These are phyloP conservation scores for Lingula anatina DNA, from an alignment of 2,888 invertebrate genomes.

Conservation along the genomic window DNA sequence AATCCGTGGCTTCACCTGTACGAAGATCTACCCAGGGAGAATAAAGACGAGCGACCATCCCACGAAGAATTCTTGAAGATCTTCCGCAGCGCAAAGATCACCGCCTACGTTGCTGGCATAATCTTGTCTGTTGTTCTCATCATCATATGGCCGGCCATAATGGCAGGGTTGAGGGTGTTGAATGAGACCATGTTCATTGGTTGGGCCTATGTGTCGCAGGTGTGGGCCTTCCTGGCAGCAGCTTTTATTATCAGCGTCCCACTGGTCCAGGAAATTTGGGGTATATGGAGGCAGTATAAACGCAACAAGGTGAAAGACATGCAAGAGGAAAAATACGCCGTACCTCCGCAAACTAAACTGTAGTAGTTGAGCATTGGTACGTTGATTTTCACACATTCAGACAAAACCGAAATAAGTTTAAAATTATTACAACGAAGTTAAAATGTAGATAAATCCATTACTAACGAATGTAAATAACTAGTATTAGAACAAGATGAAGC, in stretches of 20 bases:
- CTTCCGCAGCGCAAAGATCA: conserved; percentile 23
- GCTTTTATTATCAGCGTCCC: conserved; percentile 40
- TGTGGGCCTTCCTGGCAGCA: conserved; percentile 35
- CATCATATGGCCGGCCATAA: conserved; percentile 37
- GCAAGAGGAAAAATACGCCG: too few relatives aligned
- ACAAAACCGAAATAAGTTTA: too few relatives aligned
- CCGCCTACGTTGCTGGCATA: conserved; percentile 26
- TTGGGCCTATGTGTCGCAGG: conserved; percentile 42
- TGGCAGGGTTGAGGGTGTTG: conserved; percentile 29
- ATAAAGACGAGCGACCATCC: conserved; percentile 39
- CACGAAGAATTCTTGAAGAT: conserved; percentile 28
- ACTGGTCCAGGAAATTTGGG: conserved; percentile 28
- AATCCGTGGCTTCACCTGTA: too few relatives aligned
- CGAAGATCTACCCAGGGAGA: conserved; percentile 38
- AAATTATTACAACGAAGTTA: too few relatives aligned
- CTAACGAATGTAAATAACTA: too few relatives aligned
- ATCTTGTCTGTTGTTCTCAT: conserved; percentile 25
- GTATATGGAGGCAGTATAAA: too few relatives aligned
- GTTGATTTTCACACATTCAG: too few relatives aligned
- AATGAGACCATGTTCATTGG: conserved; percentile 19
- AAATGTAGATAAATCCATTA: too few relatives aligned
- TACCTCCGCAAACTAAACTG: too few relatives aligned
- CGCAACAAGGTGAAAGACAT: too few relatives aligned
- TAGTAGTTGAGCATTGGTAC: too few relatives aligned
- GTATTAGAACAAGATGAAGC: too few relatives aligned